A percentile compares a stretch with the other conserved stretches of the same genome.
These are phyloP conservation scores for Drosophila ambigua DNA, from an alignment of 1,140 invertebrate species.

Conservation along the genomic window DNA sequence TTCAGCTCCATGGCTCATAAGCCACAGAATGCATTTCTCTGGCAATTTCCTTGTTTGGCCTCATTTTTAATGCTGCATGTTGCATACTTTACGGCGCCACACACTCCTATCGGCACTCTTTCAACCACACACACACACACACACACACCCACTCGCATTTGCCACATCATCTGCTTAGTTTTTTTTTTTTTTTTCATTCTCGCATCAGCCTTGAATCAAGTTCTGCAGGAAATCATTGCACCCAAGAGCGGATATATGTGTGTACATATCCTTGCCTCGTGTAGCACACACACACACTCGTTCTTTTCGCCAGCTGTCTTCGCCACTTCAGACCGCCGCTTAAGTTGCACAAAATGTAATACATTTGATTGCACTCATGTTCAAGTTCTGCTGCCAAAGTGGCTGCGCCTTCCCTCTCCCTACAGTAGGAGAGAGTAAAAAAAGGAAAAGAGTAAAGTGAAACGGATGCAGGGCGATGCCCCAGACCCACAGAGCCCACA, in stretches of 20 bases:
- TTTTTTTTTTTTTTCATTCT: constrained; percentile 43
- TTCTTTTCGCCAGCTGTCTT: constrained; percentile 59
- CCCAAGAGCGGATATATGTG: constrained; percentile 66
- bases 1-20: constrained; percentile 49
- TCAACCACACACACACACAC: not conserved
- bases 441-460: constrained; percentile 31
- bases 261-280: constrained; percentile 4
- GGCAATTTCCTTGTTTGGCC: constrained; percentile 76
- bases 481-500: not conserved
- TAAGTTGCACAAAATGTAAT: constrained; percentile 80
- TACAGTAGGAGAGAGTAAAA: not conserved
- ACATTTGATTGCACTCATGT: constrained; percentile 81
- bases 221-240: constrained; percentile 73
- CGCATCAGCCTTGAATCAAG: constrained; percentile 55
- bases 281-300: not conserved
- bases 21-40: constrained; percentile 75
- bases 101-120: not conserved
- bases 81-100: constrained; percentile 59
- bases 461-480: constrained; percentile 45
- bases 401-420: constrained; percentile 36
- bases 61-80: constrained; percentile 67
- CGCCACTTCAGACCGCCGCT: constrained; percentile 68
- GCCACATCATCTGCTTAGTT: constrained; percentile 67
- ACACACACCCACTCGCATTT: not conserved
- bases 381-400: constrained; percentile 78